Evolutionary conservation across 1,140 invertebrate species (phyloP), one percentile per base, ranked within the genome.

Genomic region (Leptonema lineaticorne): DNA sequence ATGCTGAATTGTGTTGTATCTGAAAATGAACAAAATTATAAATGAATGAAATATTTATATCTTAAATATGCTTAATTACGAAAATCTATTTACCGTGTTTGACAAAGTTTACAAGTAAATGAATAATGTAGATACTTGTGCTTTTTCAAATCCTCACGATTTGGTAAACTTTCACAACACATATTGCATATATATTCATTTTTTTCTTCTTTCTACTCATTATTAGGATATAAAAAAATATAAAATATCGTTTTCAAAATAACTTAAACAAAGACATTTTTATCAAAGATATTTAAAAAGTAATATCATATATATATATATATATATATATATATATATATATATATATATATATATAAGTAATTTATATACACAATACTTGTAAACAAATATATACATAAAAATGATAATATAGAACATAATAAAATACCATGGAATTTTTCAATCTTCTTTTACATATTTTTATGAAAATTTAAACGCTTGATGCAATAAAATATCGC

Each of bases 121-220:
- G 33, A 66, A 24, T 66, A 63, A 60, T 66, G 45, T 11, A 57
- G 26, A 11, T 33, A 50, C 14, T 63, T 71, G 46, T 71, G 70
- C 24, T 18, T 22, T 27, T 33, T 66, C 18, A 66, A 27, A 26
- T 30, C 20, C 18, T 70, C 69, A 30, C 63, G 64, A 1, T 48
- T 26, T 22, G 57, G 11, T 53, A 58, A 66, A 58, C 22, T 68
- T 33, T 53, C 63, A 53, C 20, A 20, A 28, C 57, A 67, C n/a
- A 69, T 69, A 50, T 30, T 30, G 20, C 66, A 68, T 2, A 26
- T 26, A 26, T 2, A 53, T 26, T 53, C 50, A 26, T 1, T 26
- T 9, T 53, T 53, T 2, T 26, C 9, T 26, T 26, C 50, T 24
- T 53, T n/a, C 20, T 48, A 20, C 9, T 20, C 14, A 16, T 4